phyloP scores from a whole-genome alignment of 2,888 invertebrate species.

The Opisthograptis luteolata region DNA sequence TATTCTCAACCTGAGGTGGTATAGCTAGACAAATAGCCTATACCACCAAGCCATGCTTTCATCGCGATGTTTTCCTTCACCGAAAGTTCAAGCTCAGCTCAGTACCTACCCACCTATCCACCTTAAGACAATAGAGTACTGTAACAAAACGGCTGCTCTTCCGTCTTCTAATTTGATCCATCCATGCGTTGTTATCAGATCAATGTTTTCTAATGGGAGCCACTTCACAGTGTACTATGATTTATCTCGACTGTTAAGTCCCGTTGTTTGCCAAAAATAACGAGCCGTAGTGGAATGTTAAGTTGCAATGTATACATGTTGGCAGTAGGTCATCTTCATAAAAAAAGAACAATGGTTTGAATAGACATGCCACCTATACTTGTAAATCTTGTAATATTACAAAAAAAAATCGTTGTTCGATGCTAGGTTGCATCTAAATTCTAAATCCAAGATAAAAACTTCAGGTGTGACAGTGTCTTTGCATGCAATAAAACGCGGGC shows the following conservation, averaged over 20 bases:
- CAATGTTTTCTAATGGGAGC: constrained; percentile 25
- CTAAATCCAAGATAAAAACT: too few species aligned
- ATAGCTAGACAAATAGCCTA: too few species aligned
- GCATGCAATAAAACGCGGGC: too few species aligned
- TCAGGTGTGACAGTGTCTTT: too few species aligned
- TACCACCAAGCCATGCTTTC: too few species aligned
- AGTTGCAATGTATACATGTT: not conserved
- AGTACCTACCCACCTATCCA: too few species aligned
- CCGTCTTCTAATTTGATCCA: constrained; percentile 5
- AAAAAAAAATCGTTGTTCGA: too few species aligned
- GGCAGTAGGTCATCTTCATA: constrained; percentile 13
- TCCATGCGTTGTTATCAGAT: constrained; percentile 12
- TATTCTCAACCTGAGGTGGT: too few species aligned
- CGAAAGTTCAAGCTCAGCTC: not conserved
- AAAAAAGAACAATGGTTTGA: not conserved
- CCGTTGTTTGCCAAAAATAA: constrained; percentile 38
- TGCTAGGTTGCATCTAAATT: too few species aligned
- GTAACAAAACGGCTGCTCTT: not conserved
- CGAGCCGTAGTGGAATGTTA: constrained; percentile 24
- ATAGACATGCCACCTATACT: too few species aligned
- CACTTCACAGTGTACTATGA: constrained; percentile 17
- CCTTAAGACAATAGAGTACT: not conserved
- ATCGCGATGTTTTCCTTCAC: too few species aligned
- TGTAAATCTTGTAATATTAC: too few species aligned
- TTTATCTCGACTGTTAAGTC: constrained; percentile 28